phyloP scores from a whole-genome alignment of 1,140 invertebrate genomes.

The Drosophila funebris region DNA sequence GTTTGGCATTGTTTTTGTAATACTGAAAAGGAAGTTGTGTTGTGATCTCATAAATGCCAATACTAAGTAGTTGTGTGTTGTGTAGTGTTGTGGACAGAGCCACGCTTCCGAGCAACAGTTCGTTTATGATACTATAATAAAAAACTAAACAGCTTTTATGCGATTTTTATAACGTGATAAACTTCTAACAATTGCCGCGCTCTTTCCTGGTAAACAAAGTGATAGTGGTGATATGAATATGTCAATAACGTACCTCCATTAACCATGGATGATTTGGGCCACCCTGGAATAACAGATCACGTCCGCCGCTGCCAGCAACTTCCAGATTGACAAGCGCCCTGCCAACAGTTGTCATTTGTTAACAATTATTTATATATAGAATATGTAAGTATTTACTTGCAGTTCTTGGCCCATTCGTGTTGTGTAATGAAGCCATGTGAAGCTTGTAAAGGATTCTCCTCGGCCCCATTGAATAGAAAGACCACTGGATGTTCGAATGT shows the following conservation, averaged over 20 bases:
- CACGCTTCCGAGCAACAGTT: background rate
- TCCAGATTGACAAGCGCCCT: slow-evolving; percentile 96
- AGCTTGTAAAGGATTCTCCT: slow-evolving; percentile 95
- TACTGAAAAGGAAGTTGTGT: slow-evolving; percentile 30
- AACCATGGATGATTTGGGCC: slow-evolving; percentile 96
- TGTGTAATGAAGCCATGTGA: slow-evolving; percentile 97
- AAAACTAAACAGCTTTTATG: slow-evolving; percentile 7
- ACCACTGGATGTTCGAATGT: slow-evolving; percentile 90
- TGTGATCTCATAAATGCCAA: background rate
- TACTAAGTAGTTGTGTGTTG: too few species aligned
- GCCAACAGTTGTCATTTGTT: slow-evolving; percentile 50
- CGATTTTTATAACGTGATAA: slow-evolving; percentile 14
- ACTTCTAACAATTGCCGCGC: slow-evolving; percentile 2
- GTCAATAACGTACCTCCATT: slow-evolving; percentile 85
- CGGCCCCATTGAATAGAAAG: slow-evolving; percentile 96
- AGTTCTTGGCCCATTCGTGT: slow-evolving; percentile 93
- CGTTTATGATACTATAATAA: slow-evolving; percentile 90
- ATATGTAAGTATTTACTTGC: slow-evolving; percentile 64
- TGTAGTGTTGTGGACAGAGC: background rate
- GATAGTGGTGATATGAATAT: background rate
- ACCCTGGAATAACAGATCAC: slow-evolving; percentile 97
- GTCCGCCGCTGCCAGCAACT: slow-evolving; percentile 95
- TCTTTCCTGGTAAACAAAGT: background rate
- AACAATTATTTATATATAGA: background rate
- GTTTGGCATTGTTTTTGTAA: slow-evolving; percentile 76